Evolutionary conservation across 2,113 vertebrate genomes (phyloP).

Genomic region (Phrynosoma blainvillii): DNA sequence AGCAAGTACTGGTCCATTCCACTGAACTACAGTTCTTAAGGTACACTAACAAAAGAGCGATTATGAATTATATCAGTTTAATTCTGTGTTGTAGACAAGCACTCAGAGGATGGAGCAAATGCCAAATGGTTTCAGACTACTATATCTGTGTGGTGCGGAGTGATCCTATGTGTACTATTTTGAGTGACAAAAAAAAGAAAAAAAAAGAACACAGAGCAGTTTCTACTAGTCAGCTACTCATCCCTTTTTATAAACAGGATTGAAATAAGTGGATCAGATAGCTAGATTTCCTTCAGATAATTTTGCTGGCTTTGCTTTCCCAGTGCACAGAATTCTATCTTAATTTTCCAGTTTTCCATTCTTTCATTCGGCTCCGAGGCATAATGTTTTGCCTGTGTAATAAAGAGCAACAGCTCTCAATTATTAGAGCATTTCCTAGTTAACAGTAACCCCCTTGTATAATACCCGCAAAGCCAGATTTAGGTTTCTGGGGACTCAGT

Average conservation of each 20-base stretch:
- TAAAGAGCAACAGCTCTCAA: slow-evolving; percentile 30
- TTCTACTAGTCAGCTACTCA: not conserved
- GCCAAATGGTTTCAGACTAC: too few species aligned
- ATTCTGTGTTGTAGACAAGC: too few species aligned
- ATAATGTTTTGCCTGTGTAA: slow-evolving; percentile 38
- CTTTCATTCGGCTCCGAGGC: slow-evolving; percentile 22
- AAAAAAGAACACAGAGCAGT: not conserved
- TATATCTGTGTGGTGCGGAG: not conserved
- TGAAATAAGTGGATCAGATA: slow-evolving; percentile 13
- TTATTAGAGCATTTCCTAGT: slow-evolving; percentile 40
- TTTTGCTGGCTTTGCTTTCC: slow-evolving; percentile 17
- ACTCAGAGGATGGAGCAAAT: too few species aligned
- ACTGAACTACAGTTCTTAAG: too few species aligned
- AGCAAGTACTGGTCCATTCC: too few species aligned
- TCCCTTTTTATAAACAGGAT: not conserved
- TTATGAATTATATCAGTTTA: too few species aligned
- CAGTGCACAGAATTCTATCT: slow-evolving; percentile 28
- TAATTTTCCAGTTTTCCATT: slow-evolving; percentile 35
- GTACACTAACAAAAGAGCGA: too few species aligned
- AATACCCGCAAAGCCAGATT: slow-evolving; percentile 31
- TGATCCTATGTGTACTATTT: not conserved
- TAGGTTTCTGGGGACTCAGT: slow-evolving; percentile 46
- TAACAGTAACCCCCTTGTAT: slow-evolving; percentile 26
- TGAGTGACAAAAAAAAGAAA: too few species aligned
- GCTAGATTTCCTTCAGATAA: slow-evolving; percentile 27